Evolutionary conservation across 2,113 vertebrate genomes (phyloP).

Genomic region (Ellobius talpinus): DNA sequence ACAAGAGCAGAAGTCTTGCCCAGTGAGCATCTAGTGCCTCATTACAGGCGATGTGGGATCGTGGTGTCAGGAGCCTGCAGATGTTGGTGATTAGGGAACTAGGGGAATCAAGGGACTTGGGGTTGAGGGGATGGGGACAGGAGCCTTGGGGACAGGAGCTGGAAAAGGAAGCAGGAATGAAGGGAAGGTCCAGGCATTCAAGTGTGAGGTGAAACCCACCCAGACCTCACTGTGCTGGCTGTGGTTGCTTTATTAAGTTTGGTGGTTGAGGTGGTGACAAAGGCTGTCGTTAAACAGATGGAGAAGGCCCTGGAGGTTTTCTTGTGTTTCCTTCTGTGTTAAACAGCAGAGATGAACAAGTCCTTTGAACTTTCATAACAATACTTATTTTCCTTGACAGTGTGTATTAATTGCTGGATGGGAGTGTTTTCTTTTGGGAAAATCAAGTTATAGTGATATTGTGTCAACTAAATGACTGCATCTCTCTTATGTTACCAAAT

Average conservation of each 20-base stretch:
- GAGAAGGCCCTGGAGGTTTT: slow-evolving; percentile 63
- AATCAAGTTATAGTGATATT: slow-evolving; percentile 69
- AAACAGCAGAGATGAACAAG: slow-evolving; percentile 55
- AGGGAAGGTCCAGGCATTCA: slow-evolving; percentile 56
- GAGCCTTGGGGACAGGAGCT: not conserved
- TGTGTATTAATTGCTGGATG: slow-evolving; percentile 62
- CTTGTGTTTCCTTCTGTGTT: slow-evolving; percentile 47
- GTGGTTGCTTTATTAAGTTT: slow-evolving; percentile 61
- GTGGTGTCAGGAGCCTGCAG: not conserved
- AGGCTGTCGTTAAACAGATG: slow-evolving; percentile 67
- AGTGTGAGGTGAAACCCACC: slow-evolving; percentile 16
- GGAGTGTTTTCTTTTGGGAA: slow-evolving; percentile 64
- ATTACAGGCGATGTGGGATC: not conserved
- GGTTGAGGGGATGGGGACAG: not conserved
- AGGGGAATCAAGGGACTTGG: not conserved
- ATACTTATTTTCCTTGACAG: slow-evolving; percentile 68
- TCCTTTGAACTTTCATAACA: slow-evolving; percentile 68
- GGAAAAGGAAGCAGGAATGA: slow-evolving; percentile 18
- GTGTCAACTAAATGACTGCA: slow-evolving; percentile 53
- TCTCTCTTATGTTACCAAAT: slow-evolving; percentile 63
- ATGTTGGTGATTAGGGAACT: slow-evolving; percentile 3
- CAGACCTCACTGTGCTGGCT: not conserved
- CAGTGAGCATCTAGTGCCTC: not conserved
- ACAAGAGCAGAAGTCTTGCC: not conserved
- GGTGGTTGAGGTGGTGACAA: slow-evolving; percentile 62